Base-by-base conservation (phyloP, 2,797 vertebrate species). In the Chaunax sp. region DNA sequence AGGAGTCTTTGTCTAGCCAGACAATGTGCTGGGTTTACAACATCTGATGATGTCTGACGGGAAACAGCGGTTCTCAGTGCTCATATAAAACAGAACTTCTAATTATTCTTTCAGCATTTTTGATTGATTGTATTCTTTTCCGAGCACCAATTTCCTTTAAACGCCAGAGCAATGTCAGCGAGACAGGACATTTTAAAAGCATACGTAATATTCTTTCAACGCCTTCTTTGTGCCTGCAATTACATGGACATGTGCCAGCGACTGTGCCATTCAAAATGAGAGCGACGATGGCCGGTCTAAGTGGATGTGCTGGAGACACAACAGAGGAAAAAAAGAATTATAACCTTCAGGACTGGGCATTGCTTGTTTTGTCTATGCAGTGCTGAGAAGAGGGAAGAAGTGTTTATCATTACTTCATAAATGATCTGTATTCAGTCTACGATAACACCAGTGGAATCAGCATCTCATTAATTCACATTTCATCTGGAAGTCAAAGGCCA, bases 361-460 rank as follows among this genome's bases (percentile, higher is more conserved):
- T 54, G 57, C 60, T 73, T 74, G 78, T 84, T 59, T 80, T 64
- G 5, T 35, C 54, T 55, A 41, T 44, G 46, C 71, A 74, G 55
- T 35, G 53, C 52, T 66, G 50, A 63, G 64, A 54, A 67, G 54
- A 77, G 46, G 33, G 20, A 30, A 70, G 70, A 51, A 37, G 59
- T 80, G 69, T 83, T 80, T 65, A 69, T 80, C 47, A 80, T 77
- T 59, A 69, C 54, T 78, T 79, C 52, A 68, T 80, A 50, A 88
- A 82, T 76, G 79, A 77, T 46, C 66, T 78, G 60, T 20, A 76
- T 51, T 28, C 15, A 59, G 35, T 53, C 13, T 35, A 40, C 69
- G 53, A 72, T 58, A 73, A 69, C 45, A 60, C 19, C 0, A 8
- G n/a, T 20, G 20, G 18, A 66, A 50, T 44, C n/a, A 53, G 19